Conservation (phyloP, 2,113 vertebrate genomes). For the Chaetodon auriga region DNA sequence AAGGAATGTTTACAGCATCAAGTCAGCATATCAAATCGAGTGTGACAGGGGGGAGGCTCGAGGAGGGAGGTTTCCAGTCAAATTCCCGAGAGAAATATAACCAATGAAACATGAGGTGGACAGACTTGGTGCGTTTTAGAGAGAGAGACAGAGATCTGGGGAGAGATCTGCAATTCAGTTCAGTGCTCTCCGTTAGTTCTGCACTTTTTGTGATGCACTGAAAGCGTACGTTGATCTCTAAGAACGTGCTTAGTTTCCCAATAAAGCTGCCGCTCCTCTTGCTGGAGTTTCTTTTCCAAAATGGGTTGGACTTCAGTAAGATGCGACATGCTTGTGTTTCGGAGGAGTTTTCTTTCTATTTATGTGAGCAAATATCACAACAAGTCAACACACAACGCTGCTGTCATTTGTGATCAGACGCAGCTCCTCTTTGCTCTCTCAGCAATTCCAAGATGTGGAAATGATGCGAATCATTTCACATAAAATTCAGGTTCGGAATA, state of each 20-base stretch:
- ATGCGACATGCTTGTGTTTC: not conserved
- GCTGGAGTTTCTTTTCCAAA: not conserved
- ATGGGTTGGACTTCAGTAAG: not conserved
- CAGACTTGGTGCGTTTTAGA: slow-evolving; percentile 37
- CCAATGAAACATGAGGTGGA: slow-evolving; percentile 64
- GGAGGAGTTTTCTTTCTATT: not conserved
- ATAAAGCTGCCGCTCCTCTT: not conserved
- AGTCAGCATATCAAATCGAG: slow-evolving; percentile 61
- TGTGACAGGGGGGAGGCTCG: slow-evolving; percentile 46
- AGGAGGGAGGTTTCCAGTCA: slow-evolving; percentile 73
- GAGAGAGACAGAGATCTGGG: not conserved
- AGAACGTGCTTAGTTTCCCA: slow-evolving; percentile 8
- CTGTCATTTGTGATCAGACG: not conserved
- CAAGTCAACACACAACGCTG: not conserved
- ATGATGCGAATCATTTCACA: not conserved
- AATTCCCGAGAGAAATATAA: slow-evolving; percentile 56
- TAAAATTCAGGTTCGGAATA: not conserved
- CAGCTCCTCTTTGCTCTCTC: not conserved
- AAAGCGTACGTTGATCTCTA: not conserved
- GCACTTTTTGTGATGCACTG: slow-evolving; percentile 9
- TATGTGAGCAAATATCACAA: not conserved
- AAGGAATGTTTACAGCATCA: slow-evolving; percentile 83
- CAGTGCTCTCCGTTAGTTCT: slow-evolving; percentile 9
- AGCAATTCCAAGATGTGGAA: slow-evolving; percentile 7
- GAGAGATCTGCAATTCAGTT: slow-evolving; percentile 26